phyloP scores from a whole-genome alignment of 2,113 vertebrate genomes.

The Tetrao urogallus region DNA sequence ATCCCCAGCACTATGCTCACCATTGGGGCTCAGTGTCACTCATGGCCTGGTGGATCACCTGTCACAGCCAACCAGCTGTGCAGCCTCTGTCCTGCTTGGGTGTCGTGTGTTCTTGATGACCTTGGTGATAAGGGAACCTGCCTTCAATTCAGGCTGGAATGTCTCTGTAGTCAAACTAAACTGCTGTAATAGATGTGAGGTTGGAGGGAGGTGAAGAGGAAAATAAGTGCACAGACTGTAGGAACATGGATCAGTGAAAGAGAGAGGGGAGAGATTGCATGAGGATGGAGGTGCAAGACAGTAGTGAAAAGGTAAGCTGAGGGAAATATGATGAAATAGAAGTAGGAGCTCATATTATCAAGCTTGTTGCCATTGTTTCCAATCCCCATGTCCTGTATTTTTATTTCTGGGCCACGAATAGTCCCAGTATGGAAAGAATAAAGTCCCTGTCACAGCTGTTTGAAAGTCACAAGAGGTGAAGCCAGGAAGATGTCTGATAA shows the following conservation, averaged over 20 bases:
- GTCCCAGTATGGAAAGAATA: not conserved
- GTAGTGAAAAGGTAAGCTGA: not conserved
- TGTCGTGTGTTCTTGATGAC: not conserved
- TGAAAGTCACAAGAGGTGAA: conserved; percentile 7
- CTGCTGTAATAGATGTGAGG: no score
- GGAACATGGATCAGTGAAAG: not conserved
- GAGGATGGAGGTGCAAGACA: not conserved
- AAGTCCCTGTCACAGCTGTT: not conserved
- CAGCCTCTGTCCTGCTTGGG: not conserved
- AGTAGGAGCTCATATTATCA: not conserved
- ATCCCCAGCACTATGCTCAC: accelerated
- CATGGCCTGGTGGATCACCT: accelerated
- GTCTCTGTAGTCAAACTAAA: not conserved
- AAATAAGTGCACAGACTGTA: not conserved
- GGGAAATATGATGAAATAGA: not conserved
- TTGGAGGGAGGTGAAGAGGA: not conserved
- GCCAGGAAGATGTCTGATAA: not conserved
- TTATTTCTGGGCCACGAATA: not conserved
- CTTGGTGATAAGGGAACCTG: not conserved
- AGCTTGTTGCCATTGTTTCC: not conserved
- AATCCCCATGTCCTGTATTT: not conserved
- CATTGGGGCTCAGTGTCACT: not conserved
- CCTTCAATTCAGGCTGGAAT: not conserved
- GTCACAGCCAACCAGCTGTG: not conserved
- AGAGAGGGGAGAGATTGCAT: not conserved